Evolutionary conservation across 2,888 invertebrate species (phyloP).

Genomic region (Mythimna pallens): DNA sequence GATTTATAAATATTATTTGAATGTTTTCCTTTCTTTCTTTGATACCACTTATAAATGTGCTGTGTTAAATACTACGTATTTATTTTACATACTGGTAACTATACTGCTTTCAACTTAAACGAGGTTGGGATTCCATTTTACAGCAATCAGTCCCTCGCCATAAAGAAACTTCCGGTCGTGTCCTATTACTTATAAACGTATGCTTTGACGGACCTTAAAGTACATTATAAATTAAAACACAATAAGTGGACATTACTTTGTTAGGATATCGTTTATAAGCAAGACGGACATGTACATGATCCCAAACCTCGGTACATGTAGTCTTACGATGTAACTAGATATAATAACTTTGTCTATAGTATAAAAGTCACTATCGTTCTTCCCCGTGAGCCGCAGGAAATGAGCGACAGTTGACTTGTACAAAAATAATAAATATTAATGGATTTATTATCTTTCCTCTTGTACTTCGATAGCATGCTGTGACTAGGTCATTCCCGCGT

Average conservation of each 20-base stretch:
- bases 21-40: conserved; percentile 16
- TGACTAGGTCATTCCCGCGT: conserved; percentile 35
- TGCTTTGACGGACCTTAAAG: conserved; percentile 18
- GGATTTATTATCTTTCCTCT: conserved; percentile 64
- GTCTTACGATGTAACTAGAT: conserved; percentile 55
- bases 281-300: conserved; percentile 57
- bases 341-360: conserved; percentile 59
- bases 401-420: conserved; percentile 72
- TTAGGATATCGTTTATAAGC: conserved; percentile 48
- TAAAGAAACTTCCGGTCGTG: conserved; percentile 33
- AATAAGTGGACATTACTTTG: conserved; percentile 41
- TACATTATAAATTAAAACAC: conserved; percentile 43
- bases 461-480: conserved; percentile 69
- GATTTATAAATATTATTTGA: conserved; percentile 40
- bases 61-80: conserved; percentile 42
- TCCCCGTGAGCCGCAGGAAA: conserved; percentile 78
- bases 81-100: conserved; percentile 40
- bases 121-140: conserved; percentile 55
- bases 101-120: conserved; percentile 20
- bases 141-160: conserved; percentile 20
- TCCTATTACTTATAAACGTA: conserved; percentile 61
- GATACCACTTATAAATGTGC: conserved; percentile 29
- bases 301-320: conserved; percentile 66
- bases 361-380: conserved; percentile 70
- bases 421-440: conserved; percentile 76